Evolutionary conservation across 2,113 vertebrate species (phyloP), one percentile per base, ranked within the genome.

Genomic region (Coptodon bakossiorum): DNA sequence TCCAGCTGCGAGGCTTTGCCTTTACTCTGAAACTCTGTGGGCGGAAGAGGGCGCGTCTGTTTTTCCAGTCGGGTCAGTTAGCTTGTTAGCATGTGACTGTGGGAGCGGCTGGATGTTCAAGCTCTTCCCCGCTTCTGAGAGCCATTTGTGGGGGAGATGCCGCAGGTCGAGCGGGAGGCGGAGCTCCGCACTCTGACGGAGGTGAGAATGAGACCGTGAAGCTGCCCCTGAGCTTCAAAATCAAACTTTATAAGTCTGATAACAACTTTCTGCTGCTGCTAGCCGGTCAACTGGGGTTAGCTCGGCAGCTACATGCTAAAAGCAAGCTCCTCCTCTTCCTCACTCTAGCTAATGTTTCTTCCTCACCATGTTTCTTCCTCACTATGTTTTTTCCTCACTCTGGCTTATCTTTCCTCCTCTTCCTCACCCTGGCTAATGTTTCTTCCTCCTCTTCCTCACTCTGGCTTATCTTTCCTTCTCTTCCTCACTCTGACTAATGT

Each of bases 161-260:
- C 83, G 6, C 22, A 38, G 4, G 91, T 94, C 2, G 50, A 13
- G 6, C 2, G 29, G 1, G 88, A 87, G 59, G 80, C 9, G 66
- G 94, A 94, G 87, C 85, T 86, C 53, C 87, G 59, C 54, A 91
- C 86, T 81, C 61, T 94, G 16, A 16, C 11, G 8, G 89, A 93
- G 89, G 94, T 94, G n/a, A 89, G 81, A 53, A 34, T 6, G 2
- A 0, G 24, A 76, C 22, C 14, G 38, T 12, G 5, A 34, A 4
- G 3, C 5, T 11, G 3, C 6, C 2, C 6, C 22, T 34, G 38
- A 10, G 22, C 2, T 3, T 57, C 17, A 48, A 66, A 84, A 79
- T 4, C 27, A 13, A 83, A 66, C 59, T 84, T 91, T 36, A 56
- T 50, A 3, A 5, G 6, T n/a, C 4, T 5, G n/a, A n/a, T 5